Percentiles rank a stretch among this genome's conserved stretches.
phyloP scores from a whole-genome alignment of 2,888 invertebrate genomes.

The Nipponacmea schrenckii region DNA sequence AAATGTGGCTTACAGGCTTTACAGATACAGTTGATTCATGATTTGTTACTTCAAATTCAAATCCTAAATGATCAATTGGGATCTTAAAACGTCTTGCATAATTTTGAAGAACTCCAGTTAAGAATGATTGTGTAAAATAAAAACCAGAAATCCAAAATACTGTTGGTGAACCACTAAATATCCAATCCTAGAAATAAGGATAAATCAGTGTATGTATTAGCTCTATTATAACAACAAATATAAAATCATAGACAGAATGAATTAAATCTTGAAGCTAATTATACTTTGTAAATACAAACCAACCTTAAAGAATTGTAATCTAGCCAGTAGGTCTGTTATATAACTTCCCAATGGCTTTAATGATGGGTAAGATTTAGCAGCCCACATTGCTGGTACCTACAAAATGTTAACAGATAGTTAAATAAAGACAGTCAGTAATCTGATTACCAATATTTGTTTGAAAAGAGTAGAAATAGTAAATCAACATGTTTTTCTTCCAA shows the following conservation, averaged over 20 bases:
- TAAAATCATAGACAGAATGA: not conserved
- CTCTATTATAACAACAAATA: too few relatives aligned
- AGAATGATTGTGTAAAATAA: constrained; percentile 68
- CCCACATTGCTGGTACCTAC: constrained; percentile 67
- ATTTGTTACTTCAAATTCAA: constrained; percentile 62
- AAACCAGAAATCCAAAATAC: constrained; percentile 69
- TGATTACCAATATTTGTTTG: too few relatives aligned
- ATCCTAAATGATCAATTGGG: constrained; percentile 65
- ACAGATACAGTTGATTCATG: constrained; percentile 51
- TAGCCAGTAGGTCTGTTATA: constrained; percentile 63
- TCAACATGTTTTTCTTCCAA: too few relatives aligned
- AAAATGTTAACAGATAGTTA: not conserved
- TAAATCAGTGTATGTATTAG: not conserved
- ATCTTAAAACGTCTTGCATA: constrained; percentile 63
- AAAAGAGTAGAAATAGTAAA: too few relatives aligned
- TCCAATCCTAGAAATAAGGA: constrained; percentile 61
- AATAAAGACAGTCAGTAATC: too few relatives aligned
- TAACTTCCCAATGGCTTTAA: constrained; percentile 67
- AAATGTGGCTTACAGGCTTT: constrained; percentile 56
- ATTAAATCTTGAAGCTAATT: not conserved
- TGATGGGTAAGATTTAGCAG: constrained; percentile 66
- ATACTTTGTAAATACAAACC: constrained; percentile 3
- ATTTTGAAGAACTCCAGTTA: constrained; percentile 66
- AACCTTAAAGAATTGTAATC: constrained; percentile 66
- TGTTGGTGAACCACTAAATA: constrained; percentile 60